Evolutionary conservation across 2,113 vertebrate species (phyloP).

Genomic region (Sminthopsis crassicaudata): DNA sequence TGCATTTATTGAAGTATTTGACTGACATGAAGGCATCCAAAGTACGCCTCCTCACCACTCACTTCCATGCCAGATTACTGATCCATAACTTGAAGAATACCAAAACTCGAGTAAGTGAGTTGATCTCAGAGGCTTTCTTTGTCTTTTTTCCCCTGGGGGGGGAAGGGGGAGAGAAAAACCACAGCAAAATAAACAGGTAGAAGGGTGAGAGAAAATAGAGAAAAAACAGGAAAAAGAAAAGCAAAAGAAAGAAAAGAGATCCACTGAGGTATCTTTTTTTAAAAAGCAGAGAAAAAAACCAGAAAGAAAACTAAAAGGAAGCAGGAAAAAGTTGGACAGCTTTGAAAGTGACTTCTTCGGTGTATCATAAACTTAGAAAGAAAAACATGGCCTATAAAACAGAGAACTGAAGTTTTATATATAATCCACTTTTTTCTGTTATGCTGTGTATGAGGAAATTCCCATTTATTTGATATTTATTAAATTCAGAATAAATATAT

Average conservation of each 20-base stretch:
- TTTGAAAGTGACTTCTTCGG: background rate
- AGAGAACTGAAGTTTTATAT: background rate
- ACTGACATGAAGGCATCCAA: background rate
- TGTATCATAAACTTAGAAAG: background rate
- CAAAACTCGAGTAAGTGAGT: background rate
- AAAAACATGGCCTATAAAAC: background rate
- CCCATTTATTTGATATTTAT: background rate
- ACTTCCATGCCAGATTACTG: background rate
- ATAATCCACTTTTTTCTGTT: background rate
- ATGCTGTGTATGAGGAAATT: background rate
- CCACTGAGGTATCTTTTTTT: background rate
- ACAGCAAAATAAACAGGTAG: background rate
- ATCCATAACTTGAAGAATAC: background rate
- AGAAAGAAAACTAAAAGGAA: background rate
- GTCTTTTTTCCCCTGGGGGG: background rate
- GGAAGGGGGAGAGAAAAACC: background rate
- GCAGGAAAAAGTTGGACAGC: background rate
- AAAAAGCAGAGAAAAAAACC: background rate
- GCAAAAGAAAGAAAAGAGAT: background rate
- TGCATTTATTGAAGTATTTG: accelerated
- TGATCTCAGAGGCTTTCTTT: background rate
- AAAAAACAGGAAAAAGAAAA: background rate
- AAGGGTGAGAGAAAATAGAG: background rate
- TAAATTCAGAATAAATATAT: background rate
- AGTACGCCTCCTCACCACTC: background rate